Evolutionary conservation across 2,888 invertebrate species (phyloP), one percentile per base, ranked within the genome.

Genomic region (Callosobruchus maculatus): DNA sequence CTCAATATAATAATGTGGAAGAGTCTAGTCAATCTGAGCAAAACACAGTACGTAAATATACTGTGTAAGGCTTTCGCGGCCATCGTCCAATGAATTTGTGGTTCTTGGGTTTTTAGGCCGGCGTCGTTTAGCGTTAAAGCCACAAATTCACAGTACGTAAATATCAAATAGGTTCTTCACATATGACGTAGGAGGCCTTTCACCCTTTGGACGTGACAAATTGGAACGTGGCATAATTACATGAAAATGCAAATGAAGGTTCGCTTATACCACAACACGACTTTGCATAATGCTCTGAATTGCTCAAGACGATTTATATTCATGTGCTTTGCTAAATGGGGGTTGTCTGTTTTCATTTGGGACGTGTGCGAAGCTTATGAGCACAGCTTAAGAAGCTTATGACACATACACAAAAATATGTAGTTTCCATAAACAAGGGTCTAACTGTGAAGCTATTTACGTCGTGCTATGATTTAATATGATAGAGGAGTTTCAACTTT

Each of bases 91-190:
- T n/a, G n/a, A n/a, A n/a, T n/a, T n/a, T n/a, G n/a, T n/a, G n/a
- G n/a, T n/a, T n/a, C n/a, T n/a, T n/a, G n/a, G n/a, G n/a, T n/a
- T n/a, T n/a, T n/a, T n/a, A n/a, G n/a, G n/a, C 95, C 95, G 76
- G 94, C 91, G 30, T 96, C 97, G 83, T 97, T 93, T 72, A 93
- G 83, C 93, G 95, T 89, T 68, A 90, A 89, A 69, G 26, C 26
- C 26, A 2, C 26, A 4, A 7, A 26, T 26, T 26, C 26, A 26
- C 26, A 26, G n/a, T 26, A 26, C 26, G 26, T n/a, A n/a, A n/a
- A n/a, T n/a, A n/a, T n/a, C n/a, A n/a, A n/a, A n/a, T n/a, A n/a
- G 26, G 26, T 26, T 9, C 3, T 30, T 30, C 30, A 49, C 18
- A 49, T 18, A 49, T 49, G 49, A 49, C 7, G 18, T 7, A 49